phyloP scores from a whole-genome alignment of 2,888 invertebrate genomes.

The Epsilonema sp. region DNA sequence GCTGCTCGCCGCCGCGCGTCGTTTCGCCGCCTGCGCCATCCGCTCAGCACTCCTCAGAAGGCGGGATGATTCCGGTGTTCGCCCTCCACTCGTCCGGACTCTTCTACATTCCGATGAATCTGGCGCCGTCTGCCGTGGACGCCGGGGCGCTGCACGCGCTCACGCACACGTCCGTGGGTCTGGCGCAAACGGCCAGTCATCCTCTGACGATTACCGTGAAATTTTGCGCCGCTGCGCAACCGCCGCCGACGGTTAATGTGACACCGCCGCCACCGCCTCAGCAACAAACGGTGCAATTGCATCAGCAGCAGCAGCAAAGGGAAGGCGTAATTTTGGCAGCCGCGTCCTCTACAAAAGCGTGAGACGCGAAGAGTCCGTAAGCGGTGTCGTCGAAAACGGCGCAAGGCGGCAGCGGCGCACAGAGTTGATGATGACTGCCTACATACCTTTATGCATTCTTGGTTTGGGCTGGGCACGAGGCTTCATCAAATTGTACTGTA shows the following conservation, averaged over 20 bases:
- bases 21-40: background rate
- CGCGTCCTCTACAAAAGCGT: too few relatives aligned
- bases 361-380: too few relatives aligned
- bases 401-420: too few relatives aligned
- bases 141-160: background rate
- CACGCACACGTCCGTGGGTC: too few relatives aligned
- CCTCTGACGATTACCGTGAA: background rate
- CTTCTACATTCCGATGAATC: slow-evolving; percentile 65
- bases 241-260: background rate
- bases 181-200: background rate
- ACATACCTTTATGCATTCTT: too few relatives aligned
- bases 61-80: slow-evolving; percentile 59
- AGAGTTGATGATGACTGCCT: too few relatives aligned
- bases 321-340: too few relatives aligned
- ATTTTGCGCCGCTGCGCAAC: background rate
- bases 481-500: too few relatives aligned
- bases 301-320: too few relatives aligned
- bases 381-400: too few relatives aligned
- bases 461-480: too few relatives aligned
- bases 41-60: slow-evolving; percentile 26
- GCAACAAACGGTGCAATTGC: too few relatives aligned
- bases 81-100: slow-evolving; percentile 68
- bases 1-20: background rate
- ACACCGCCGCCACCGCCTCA: background rate
- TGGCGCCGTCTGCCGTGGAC: slow-evolving; percentile 38